Conservation (phyloP, 2,113 vertebrate species). For the Malurus cyaneus region DNA sequence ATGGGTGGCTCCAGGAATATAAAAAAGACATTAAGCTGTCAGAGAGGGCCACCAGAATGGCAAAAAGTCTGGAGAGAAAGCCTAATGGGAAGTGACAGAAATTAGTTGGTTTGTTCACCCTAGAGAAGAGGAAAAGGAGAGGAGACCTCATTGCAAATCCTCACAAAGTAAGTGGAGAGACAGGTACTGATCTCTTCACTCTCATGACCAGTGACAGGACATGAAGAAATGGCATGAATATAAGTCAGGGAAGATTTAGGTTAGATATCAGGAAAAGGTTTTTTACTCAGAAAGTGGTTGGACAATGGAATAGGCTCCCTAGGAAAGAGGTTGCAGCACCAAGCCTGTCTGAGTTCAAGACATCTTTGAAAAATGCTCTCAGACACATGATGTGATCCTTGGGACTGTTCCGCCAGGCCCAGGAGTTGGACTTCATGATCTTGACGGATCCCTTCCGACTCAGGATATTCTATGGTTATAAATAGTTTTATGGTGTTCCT, state of each 20-base stretch:
- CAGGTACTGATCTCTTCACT: neutral
- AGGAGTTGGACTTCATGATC: neutral
- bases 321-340: neutral
- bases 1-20: neutral
- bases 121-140: neutral
- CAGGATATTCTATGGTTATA: neutral
- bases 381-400: neutral
- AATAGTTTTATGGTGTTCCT: neutral
- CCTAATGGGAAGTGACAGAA: neutral
- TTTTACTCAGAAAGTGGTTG: neutral
- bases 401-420: neutral
- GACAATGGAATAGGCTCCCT: neutral
- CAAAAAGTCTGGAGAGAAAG: neutral
- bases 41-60: neutral
- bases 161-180: neutral
- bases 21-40: neutral
- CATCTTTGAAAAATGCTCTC: neutral
- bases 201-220: neutral
- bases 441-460: neutral
- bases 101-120: neutral
- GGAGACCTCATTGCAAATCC: neutral
- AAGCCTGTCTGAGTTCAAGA: neutral
- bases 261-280: neutral
- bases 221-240: neutral
- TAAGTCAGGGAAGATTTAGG: rapidly evolving